A percentile compares a stretch with the other conserved stretches of the same genome.
These are phyloP conservation scores for Centroberyx gerrardi DNA, from an alignment of 2,797 vertebrate genomes.

Conservation along the genomic window DNA sequence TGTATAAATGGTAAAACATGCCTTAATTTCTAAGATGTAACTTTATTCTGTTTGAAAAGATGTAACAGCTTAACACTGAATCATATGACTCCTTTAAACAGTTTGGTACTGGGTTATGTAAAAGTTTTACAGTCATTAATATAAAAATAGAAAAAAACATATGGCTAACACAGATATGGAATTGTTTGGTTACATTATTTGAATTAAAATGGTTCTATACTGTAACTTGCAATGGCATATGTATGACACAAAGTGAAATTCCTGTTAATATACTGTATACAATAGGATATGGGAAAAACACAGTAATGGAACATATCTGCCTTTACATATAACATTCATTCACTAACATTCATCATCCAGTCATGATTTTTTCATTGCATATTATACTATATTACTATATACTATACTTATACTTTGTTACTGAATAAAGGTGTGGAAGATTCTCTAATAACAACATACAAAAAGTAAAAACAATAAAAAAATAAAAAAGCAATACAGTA, in stretches of 20 bases:
- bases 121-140: constrained; percentile 1
- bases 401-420: too few species aligned
- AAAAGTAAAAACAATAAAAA: too few species aligned
- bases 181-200: background rate
- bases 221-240: background rate
- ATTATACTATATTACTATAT: too few species aligned
- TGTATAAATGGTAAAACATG: background rate
- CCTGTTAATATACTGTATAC: too few species aligned
- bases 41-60: constrained; percentile 26
- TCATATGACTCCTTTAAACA: background rate
- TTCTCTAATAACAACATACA: too few species aligned
- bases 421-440: too few species aligned
- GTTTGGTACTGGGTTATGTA: background rate
- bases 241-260: background rate
- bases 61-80: background rate
- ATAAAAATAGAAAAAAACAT: background rate
- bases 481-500: background rate
- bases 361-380: too few species aligned
- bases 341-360: too few species aligned
- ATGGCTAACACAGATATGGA: background rate
- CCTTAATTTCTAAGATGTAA: background rate
- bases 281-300: too few species aligned
- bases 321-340: too few species aligned
- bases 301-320: too few species aligned
- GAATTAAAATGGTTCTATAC: background rate